These are phyloP conservation scores for Neosalanx taihuensis DNA, from an alignment of 2,797 vertebrate genomes.

Conservation along the genomic window DNA sequence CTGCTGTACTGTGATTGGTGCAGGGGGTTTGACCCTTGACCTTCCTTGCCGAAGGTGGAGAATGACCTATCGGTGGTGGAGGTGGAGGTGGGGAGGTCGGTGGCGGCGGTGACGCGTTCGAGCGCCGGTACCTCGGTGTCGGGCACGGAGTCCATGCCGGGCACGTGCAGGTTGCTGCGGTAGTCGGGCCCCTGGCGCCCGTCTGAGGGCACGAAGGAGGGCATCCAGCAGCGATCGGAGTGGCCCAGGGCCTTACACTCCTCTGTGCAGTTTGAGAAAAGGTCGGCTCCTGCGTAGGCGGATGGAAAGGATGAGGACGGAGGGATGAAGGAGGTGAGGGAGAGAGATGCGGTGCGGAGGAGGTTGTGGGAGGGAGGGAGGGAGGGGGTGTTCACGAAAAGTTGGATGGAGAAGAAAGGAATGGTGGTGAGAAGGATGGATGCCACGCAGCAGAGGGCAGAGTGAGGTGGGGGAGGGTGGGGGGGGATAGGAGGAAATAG, in stretches of 20 bases:
- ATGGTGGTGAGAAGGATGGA: conserved; percentile 15
- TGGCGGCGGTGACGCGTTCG: conserved; percentile 71
- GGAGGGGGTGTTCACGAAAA: conserved; percentile 16
- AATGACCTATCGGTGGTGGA: conserved; percentile 90
- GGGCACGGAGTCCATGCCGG: conserved; percentile 97
- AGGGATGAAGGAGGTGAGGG: background rate
- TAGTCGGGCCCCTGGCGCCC: conserved; percentile 96
- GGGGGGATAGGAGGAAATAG: conserved; percentile 1
- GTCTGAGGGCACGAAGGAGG: conserved; percentile 92
- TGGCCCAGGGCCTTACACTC: conserved; percentile 99
- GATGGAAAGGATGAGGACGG: background rate
- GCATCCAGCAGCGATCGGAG: conserved; percentile 99
- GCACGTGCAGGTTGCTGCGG: conserved; percentile 98
- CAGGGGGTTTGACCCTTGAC: conserved; percentile 81
- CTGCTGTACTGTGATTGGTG: background rate
- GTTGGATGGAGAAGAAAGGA: conserved; percentile 9
- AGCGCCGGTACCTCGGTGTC: conserved; percentile 93
- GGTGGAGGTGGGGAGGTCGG: conserved; percentile 15
- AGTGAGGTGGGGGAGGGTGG: background rate
- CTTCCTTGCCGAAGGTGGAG: conserved; percentile 99
- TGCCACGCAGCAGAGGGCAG: background rate
- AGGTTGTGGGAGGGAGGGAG: background rate
- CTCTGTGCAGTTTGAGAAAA: conserved; percentile 99
- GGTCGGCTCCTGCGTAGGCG: conserved; percentile 81
- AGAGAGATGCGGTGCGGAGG: background rate